A percentile compares a stretch with the other conserved stretches of the same genome.
These are phyloP conservation scores for Andricus curvator DNA, from an alignment of 2,888 invertebrate genomes.

Conservation along the genomic window DNA sequence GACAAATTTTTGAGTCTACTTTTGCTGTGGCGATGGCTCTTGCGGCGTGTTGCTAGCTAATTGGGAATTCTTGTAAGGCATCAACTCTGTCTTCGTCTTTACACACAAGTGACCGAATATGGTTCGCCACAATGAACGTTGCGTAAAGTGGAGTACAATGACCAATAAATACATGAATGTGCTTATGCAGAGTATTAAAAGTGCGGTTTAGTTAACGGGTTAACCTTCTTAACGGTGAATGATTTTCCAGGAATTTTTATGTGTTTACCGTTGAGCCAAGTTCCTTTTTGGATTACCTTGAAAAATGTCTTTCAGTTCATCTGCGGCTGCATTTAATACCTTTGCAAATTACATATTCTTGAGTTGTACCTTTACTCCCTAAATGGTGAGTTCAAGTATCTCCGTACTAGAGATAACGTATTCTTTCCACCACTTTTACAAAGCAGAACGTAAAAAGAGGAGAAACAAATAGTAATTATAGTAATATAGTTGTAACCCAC, in stretches of 20 bases:
- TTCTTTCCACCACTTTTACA: constrained; percentile 14
- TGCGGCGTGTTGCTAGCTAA: neutral
- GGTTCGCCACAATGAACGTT: constrained; percentile 6
- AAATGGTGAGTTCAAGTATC: constrained; percentile 6
- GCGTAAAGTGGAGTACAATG: constrained; percentile 12
- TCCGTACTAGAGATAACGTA: constrained; percentile 21
- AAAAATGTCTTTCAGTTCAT: constrained; percentile 39
- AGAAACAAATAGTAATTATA: constrained; percentile 29
- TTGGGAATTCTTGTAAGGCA: constrained; percentile 7
- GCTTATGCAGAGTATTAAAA: constrained; percentile 14
- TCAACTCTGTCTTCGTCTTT: neutral
- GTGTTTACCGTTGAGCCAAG: constrained; percentile 28
- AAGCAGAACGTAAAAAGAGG: neutral
- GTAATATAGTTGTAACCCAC: neutral
- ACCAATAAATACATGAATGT: constrained; percentile 17
- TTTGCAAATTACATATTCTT: constrained; percentile 38
- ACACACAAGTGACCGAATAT: neutral
- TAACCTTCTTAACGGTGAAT: constrained; percentile 36
- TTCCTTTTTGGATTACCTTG: constrained; percentile 17
- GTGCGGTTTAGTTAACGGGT: constrained; percentile 4
- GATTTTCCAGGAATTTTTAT: constrained; percentile 33
- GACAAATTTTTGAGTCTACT: neutral
- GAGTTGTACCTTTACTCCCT: constrained; percentile 6
- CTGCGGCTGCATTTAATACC: constrained; percentile 24
- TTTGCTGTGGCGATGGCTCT: neutral